Base-by-base conservation (phyloP, 2,888 invertebrate species). In the Sarcophaga subvicina region DNA sequence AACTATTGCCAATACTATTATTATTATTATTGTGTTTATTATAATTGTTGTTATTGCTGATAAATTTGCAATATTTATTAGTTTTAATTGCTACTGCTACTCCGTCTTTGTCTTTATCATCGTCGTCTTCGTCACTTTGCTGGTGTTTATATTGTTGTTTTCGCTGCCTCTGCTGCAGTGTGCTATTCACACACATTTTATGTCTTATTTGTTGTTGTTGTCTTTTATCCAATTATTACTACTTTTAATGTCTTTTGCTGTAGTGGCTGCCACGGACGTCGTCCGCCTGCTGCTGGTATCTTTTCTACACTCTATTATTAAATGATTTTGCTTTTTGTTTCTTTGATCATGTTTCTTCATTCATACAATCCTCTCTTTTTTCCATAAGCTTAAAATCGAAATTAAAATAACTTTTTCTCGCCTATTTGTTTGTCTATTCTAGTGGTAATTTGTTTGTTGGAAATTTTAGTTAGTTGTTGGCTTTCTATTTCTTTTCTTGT, bases 121-220 rank as follows among this genome's bases (percentile, higher is more conserved):
- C 69, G 54, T 62, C 80, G 54, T 69, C 62, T 81, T 84, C 67
- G 8, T 45, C 17, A 73, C 37, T 75, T 49, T 69, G 64, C 25
- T 82, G 79, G 27, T 82, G 66, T 76, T 71, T 45, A 47, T 83
- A 66, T 49, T 77, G 54, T 60, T 75, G 64, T 78, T 67, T 73
- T 59, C n/a, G 45, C 45, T 66, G 66, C 14, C 59, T 71, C 69
- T 76, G 80, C 64, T 72, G 76, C 80, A 76, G 76, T 80, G 80
- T 76, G 80, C 76, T 85, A 75, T 85, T 80, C 76, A 85, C 64
- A 80, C 84, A 85, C 84, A 85, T 85, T 70, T 80, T 85, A 45
- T 59, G 27, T 60, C 60, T 54, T 54, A 14, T 17, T 54, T 54
- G 1, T 54, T 54, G 10, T 54, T 54, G 54, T 17, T 78, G 67